Percentiles rank a stretch among this genome's conserved stretches.
Conservation (phyloP, 2,797 vertebrate species). For the Apodemus agrarius region DNA sequence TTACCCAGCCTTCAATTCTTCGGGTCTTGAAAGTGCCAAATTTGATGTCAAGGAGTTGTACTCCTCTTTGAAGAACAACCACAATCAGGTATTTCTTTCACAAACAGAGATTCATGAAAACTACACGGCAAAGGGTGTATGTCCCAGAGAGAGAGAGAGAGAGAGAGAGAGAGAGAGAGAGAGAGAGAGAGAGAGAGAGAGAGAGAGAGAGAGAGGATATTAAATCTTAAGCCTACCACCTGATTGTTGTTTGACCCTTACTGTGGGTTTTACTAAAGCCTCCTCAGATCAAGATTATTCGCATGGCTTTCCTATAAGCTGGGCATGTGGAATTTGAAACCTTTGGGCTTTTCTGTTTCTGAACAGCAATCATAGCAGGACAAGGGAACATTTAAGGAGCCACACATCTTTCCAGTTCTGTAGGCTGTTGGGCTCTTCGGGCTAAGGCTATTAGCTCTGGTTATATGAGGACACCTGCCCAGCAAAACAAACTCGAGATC, state of each 20-base stretch:
- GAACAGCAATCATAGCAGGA: conserved; percentile 12
- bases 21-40: background rate
- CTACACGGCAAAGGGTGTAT: background rate
- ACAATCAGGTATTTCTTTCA: background rate
- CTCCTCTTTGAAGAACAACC: background rate
- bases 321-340: background rate
- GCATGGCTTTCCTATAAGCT: background rate
- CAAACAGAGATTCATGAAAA: conserved; percentile 51
- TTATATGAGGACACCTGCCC: conserved; percentile 44
- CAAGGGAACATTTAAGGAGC: background rate
- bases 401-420: background rate
- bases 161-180: too few species aligned
- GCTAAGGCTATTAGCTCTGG: background rate
- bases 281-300: conserved; percentile 21
- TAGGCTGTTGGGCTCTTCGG: conserved; percentile 11
- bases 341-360: background rate
- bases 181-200: too few species aligned
- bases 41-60: background rate
- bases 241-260: conserved; percentile 66
- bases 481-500: conserved; percentile 48
- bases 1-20: background rate
- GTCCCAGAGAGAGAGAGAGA: too few species aligned
- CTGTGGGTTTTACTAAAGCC: conserved; percentile 55
- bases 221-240: conserved; percentile 55
- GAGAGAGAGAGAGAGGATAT: background rate